These are phyloP conservation scores for Sebastiscus tertius DNA, from an alignment of 2,797 vertebrate genomes.

Conservation along the genomic window DNA sequence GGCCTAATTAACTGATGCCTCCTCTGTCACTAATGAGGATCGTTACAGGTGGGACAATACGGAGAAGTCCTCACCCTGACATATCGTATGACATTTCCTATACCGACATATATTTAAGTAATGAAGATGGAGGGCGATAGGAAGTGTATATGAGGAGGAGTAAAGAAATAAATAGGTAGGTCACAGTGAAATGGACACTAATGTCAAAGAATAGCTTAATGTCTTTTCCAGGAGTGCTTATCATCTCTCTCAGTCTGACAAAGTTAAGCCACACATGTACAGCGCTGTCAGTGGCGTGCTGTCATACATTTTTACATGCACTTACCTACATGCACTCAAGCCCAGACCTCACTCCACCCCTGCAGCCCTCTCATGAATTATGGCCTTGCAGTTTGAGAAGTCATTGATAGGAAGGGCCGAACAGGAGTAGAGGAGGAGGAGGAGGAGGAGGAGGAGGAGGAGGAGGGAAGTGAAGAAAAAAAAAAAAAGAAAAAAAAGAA, in stretches of 20 bases:
- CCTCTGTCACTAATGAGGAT: constrained; percentile 69
- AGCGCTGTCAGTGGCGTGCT: background rate
- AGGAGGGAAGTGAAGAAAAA: constrained; percentile 16
- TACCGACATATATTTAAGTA: constrained; percentile 4
- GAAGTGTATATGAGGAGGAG: background rate
- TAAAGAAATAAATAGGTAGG: background rate
- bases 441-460: constrained; percentile 13
- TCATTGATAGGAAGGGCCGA: constrained; percentile 71
- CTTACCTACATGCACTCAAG: constrained; percentile 31
- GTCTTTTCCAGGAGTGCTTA: background rate
- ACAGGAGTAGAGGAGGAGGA: constrained; percentile 32
- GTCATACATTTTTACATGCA: constrained; percentile 38
- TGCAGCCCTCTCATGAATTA: constrained; percentile 66
- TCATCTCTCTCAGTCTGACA: background rate
- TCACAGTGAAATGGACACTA: background rate
- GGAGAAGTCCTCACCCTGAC: constrained; percentile 42
- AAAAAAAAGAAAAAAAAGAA: constrained; percentile 46
- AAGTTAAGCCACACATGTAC: background rate
- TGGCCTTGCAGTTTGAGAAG: constrained; percentile 70
- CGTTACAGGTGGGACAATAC: constrained; percentile 54
- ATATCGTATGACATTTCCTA: constrained; percentile 45
- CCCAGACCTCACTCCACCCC: constrained; percentile 30
- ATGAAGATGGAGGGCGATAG: background rate
- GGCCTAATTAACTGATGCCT: constrained; percentile 71
- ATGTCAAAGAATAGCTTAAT: background rate